A percentile compares a stretch with the other conserved stretches of the same genome.
These are phyloP conservation scores for Rhingia campestris DNA, from an alignment of 2,888 invertebrate species.

Conservation along the genomic window DNA sequence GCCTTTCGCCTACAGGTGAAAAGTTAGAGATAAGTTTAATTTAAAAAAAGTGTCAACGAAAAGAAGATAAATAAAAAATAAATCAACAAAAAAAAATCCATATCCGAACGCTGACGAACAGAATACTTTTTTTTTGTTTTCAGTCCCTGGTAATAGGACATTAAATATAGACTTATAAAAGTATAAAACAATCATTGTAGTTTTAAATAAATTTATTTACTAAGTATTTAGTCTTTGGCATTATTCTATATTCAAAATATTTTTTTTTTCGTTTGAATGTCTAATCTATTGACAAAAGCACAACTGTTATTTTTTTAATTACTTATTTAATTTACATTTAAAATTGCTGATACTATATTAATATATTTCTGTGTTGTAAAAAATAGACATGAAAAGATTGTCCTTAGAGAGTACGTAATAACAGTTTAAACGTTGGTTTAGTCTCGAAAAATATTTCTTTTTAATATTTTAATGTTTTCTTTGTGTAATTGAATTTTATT, in stretches of 20 bases:
- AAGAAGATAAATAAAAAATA: too few species aligned
- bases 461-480: conserved; percentile 1
- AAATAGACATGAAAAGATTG: conserved; percentile 38
- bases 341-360: not conserved
- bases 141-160: too few species aligned
- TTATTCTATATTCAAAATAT: conserved; percentile 39
- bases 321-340: not conserved
- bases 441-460: conserved; percentile 22
- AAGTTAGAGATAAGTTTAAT: too few species aligned
- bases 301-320: not conserved
- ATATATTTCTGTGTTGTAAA: conserved; percentile 18
- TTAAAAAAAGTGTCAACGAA: too few species aligned
- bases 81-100: too few species aligned
- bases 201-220: conserved; percentile 35
- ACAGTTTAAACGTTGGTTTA: conserved; percentile 9
- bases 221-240: conserved; percentile 42
- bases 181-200: not conserved
- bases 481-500: not conserved
- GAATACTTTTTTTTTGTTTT: too few species aligned
- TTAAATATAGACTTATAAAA: not conserved
- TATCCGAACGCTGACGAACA: too few species aligned
- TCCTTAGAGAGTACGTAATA: conserved; percentile 19
- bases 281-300: conserved; percentile 29
- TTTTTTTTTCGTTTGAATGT: conserved; percentile 2
- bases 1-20: too few species aligned